Evolutionary conservation across 37 sponge, comb jelly and placozoan species (phyloP).

Genomic region (Ianthella basta): DNA sequence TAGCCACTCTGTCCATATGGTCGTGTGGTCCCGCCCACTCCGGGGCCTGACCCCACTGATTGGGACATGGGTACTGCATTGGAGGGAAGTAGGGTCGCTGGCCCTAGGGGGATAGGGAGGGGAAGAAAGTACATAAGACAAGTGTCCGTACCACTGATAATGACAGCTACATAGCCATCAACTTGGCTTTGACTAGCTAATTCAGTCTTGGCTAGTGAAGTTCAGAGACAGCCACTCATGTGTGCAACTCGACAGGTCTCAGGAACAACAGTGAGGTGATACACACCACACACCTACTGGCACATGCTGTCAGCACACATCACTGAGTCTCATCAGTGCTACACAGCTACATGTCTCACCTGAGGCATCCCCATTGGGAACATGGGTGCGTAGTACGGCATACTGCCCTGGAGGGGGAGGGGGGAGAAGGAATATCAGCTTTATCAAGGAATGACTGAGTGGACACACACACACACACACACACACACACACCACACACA

Average conservation of each 20-base stretch:
- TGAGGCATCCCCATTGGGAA: slow-evolving; percentile 68
- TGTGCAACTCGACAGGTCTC: no score
- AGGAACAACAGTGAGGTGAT: no score
- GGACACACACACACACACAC: no score
- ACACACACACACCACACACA: no score
- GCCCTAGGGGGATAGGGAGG: slow-evolving; percentile 35
- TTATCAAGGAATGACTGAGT: not conserved
- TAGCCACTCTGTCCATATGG: slow-evolving; percentile 37
- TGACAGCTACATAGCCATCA: no score
- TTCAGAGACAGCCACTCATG: no score
- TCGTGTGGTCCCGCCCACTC: slow-evolving; percentile 27
- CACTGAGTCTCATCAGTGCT: not conserved
- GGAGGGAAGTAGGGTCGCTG: slow-evolving; percentile 74
- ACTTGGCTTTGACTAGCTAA: no score
- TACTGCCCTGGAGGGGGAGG: slow-evolving; percentile 2
- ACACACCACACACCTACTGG: no score
- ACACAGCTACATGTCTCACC: slow-evolving; percentile 25
- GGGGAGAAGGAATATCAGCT: no score
- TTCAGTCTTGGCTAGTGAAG: no score
- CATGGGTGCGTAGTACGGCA: slow-evolving; percentile 24
- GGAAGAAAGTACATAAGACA: not conserved
- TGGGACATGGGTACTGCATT: slow-evolving; percentile 27
- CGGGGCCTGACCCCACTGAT: slow-evolving; percentile 59
- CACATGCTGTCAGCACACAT: not conserved
- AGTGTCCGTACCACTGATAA: no score